A percentile compares a stretch with the other conserved stretches of the same genome.
These are phyloP conservation scores for Yponomeuta evonymella DNA, from an alignment of 2,888 invertebrate genomes.

Conservation along the genomic window DNA sequence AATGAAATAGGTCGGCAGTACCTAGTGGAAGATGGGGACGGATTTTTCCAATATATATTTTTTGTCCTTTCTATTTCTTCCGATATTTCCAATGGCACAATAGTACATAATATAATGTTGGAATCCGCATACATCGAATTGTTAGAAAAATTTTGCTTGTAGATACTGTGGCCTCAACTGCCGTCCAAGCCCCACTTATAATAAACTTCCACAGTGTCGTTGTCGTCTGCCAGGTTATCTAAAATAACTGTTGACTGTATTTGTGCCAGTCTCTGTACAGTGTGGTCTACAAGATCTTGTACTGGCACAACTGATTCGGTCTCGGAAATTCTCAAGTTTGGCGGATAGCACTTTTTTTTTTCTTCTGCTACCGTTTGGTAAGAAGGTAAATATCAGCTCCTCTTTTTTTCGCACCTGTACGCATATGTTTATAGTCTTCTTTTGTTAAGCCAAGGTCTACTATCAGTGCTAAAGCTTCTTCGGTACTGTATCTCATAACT, in stretches of 20 bases:
- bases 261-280: neutral
- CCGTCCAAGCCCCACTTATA: too few relatives aligned
- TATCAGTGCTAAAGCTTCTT: slow-evolving; percentile 2
- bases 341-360: slow-evolving; percentile 3
- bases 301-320: neutral
- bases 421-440: neutral
- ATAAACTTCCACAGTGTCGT: too few relatives aligned
- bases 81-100: slow-evolving; percentile 8
- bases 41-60: neutral
- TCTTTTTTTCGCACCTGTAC: neutral
- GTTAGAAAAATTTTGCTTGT: slow-evolving; percentile 5
- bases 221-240: too few relatives aligned
- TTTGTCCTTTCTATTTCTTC: neutral
- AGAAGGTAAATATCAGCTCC: slow-evolving; percentile 2
- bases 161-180: slow-evolving; percentile 19
- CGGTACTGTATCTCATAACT: too few relatives aligned
- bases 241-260: too few relatives aligned
- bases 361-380: neutral
- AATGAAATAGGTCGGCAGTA: too few relatives aligned
- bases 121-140: slow-evolving; percentile 1
- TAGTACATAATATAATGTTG: slow-evolving; percentile 1
- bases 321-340: neutral
- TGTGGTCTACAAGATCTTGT: neutral
- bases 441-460: neutral
- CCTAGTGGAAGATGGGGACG: too few relatives aligned